These are phyloP conservation scores for Gouania willdenowi DNA, from an alignment of 2,797 vertebrate genomes.

Conservation along the genomic window DNA sequence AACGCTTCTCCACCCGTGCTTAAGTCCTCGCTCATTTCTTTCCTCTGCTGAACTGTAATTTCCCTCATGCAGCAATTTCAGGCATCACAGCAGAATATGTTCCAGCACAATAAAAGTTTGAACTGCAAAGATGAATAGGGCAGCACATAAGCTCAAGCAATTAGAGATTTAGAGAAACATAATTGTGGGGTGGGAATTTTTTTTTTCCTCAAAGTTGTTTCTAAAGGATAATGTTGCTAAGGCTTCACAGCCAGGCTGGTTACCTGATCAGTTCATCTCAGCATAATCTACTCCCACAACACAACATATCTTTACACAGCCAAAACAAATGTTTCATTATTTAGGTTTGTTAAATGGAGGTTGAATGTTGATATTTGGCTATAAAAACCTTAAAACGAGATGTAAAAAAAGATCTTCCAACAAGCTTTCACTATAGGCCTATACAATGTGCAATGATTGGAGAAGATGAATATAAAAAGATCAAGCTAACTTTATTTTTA, in stretches of 20 bases:
- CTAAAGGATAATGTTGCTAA: too few species aligned
- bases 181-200: constrained; percentile 29
- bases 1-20: constrained; percentile 71
- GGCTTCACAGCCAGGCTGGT: too few species aligned
- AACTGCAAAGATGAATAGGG: constrained; percentile 37
- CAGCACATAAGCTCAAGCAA: constrained; percentile 35
- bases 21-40: constrained; percentile 56
- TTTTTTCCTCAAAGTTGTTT: too few species aligned
- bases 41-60: constrained; percentile 46
- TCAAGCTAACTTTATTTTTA: too few species aligned
- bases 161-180: constrained; percentile 41
- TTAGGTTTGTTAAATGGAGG: too few species aligned
- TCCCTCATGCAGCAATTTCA: constrained; percentile 69
- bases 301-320: neutral
- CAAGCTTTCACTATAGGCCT: too few species aligned
- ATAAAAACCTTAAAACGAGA: too few species aligned
- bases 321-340: neutral
- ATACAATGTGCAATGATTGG: too few species aligned
- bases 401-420: too few species aligned
- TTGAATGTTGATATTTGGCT: too few species aligned
- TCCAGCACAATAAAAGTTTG: constrained; percentile 56
- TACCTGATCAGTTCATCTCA: too few species aligned
- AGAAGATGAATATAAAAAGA: too few species aligned
- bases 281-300: neutral
- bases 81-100: constrained; percentile 69